These are phyloP conservation scores for Cataglyphis albicans DNA, from an alignment of 2,888 invertebrate genomes.

Conservation along the genomic window DNA sequence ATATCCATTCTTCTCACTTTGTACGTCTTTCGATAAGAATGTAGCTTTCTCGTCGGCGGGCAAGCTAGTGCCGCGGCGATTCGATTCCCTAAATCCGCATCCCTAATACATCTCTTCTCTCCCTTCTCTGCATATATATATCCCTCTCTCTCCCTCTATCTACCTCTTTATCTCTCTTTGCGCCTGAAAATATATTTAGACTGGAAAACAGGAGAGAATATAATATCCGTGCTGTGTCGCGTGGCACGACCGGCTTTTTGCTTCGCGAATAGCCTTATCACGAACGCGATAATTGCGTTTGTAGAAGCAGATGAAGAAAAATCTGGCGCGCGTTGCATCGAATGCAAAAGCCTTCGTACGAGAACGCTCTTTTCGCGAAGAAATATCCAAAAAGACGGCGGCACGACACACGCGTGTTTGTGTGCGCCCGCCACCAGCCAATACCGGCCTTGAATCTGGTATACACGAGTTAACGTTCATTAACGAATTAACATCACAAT, in stretches of 20 bases:
- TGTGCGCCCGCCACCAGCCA: constrained; percentile 25
- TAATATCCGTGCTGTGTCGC: constrained; percentile 36
- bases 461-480: constrained; percentile 55
- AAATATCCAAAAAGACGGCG: background rate
- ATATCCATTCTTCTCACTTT: constrained; percentile 71
- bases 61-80: constrained; percentile 65
- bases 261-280: background rate
- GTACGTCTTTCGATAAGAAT: constrained; percentile 76
- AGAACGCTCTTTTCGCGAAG: background rate
- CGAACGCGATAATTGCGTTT: background rate
- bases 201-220: constrained; percentile 61
- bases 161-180: constrained; percentile 15
- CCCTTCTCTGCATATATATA: background rate
- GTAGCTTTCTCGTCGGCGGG: constrained; percentile 64
- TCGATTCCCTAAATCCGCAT: constrained; percentile 51
- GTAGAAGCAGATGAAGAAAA: constrained; percentile 9
- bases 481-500: constrained; percentile 56
- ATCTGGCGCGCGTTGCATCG: background rate
- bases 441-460: constrained; percentile 30
- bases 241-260: constrained; percentile 18
- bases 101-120: constrained; percentile 21
- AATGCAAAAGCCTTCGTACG: background rate
- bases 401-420: too few relatives aligned
- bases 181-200: constrained; percentile 53
- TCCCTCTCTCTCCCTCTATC: background rate